These are phyloP conservation scores for Enteromius paludinosus DNA, from an alignment of 2,797 vertebrate species.

Conservation along the genomic window DNA sequence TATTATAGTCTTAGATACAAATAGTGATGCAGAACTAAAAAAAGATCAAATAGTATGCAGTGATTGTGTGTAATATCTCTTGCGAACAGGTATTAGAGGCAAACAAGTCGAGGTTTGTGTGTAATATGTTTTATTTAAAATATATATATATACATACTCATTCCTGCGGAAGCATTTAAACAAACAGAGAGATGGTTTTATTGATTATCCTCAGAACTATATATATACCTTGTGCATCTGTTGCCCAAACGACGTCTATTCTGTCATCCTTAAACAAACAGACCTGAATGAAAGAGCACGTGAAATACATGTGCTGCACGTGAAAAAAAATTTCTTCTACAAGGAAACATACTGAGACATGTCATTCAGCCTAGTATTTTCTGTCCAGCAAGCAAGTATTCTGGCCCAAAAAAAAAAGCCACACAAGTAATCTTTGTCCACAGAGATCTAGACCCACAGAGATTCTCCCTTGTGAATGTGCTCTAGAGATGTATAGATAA, in stretches of 20 bases:
- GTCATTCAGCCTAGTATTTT: not conserved
- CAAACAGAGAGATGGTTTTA: not conserved
- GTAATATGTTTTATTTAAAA: not conserved
- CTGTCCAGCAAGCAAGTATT: not conserved
- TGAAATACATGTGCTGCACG: not conserved
- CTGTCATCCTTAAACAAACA: not conserved
- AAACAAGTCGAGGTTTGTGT: not conserved
- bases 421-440: not conserved
- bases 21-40: not conserved
- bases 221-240: slow-evolving; percentile 12
- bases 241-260: not conserved
- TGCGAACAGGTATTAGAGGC: not conserved
- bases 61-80: not conserved
- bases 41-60: not conserved
- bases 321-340: not conserved
- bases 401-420: not conserved
- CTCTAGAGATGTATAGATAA: slow-evolving; percentile 21
- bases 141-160: not conserved
- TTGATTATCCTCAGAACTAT: not conserved
- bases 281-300: not conserved
- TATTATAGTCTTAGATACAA: too few relatives aligned
- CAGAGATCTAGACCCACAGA: not conserved
- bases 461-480: not conserved
- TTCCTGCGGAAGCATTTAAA: not conserved
- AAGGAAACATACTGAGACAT: not conserved